Percentiles rank a stretch among this genome's conserved stretches.
Conservation (phyloP, 1,140 invertebrate species). For the Forficula auricularia region DNA sequence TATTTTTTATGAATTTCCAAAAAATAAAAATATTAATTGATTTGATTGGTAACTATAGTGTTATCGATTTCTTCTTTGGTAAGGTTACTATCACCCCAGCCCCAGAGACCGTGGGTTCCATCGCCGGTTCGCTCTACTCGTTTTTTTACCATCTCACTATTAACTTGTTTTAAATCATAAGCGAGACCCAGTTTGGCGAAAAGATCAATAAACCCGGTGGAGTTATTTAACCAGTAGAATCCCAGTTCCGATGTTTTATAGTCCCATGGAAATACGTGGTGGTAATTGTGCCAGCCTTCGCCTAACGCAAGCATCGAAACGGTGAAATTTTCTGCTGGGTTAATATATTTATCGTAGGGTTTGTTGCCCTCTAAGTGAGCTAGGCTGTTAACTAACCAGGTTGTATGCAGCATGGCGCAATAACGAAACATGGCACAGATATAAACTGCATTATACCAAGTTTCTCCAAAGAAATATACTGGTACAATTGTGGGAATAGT, state of each 20-base stretch:
- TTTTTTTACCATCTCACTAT: conserved; percentile 34
- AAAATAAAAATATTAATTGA: too few species aligned
- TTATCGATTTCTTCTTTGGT: conserved; percentile 26
- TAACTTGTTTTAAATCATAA: conserved; percentile 52
- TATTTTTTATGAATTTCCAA: too few species aligned
- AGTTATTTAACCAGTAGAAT: conserved; percentile 50
- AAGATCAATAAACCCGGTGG: conserved; percentile 63
- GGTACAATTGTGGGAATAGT: conserved; percentile 50
- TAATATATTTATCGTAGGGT: conserved; percentile 25
- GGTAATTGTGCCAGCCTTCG: conserved; percentile 76
- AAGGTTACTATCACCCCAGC: conserved; percentile 43
- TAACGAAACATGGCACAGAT: conserved; percentile 46
- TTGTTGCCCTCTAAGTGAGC: conserved; percentile 59
- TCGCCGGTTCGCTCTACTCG: conserved; percentile 43
- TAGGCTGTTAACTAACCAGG: conserved; percentile 75
- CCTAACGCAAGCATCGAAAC: conserved; percentile 27
- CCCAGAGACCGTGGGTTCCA: conserved; percentile 36
- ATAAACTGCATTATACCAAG: conserved; percentile 32
- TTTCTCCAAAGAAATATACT: conserved; percentile 52
- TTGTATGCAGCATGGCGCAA: conserved; percentile 47
- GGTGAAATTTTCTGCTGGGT: conserved; percentile 33
- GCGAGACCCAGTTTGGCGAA: conserved; percentile 56
- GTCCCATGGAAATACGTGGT: conserved; percentile 80
- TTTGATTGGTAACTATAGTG: too few species aligned
- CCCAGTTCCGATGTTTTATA: conserved; percentile 61